Evolutionary conservation across 2,797 vertebrate genomes (phyloP).

Genomic region (Alectoris magna): DNA sequence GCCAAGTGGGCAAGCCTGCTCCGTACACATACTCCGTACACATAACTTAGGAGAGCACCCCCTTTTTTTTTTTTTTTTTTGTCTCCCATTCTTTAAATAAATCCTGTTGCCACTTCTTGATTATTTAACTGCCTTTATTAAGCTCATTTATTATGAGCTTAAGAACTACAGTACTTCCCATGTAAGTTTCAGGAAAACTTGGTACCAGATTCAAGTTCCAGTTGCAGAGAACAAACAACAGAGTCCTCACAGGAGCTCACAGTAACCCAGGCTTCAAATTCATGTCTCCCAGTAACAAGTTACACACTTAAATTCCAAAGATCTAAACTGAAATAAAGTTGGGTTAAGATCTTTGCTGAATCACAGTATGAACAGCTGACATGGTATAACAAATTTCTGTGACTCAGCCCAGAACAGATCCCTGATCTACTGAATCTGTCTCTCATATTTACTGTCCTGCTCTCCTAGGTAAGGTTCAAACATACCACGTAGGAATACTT

Average conservation of each 20-base stretch:
- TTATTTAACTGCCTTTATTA: background rate
- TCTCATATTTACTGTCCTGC: background rate
- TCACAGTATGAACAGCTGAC: background rate
- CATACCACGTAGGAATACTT: background rate
- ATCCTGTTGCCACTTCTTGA: background rate
- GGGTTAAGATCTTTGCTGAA: background rate
- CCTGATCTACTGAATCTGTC: background rate
- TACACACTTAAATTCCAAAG: background rate
- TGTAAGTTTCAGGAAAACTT: background rate
- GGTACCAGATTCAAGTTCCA: background rate
- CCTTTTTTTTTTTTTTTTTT: background rate
- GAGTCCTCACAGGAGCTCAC: background rate
- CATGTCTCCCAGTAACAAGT: background rate
- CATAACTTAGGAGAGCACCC: background rate
- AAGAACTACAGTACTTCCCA: background rate
- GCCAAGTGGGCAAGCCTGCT: background rate
- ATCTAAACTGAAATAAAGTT: background rate
- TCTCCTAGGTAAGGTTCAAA: background rate
- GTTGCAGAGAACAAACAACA: background rate
- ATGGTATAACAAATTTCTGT: background rate
- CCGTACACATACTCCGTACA: background rate
- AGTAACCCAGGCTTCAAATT: background rate
- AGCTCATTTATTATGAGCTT: background rate
- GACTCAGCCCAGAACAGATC: background rate
- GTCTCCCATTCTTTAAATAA: background rate